phyloP scores from a whole-genome alignment of 2,888 invertebrate genomes.

The Papilio gigon region DNA sequence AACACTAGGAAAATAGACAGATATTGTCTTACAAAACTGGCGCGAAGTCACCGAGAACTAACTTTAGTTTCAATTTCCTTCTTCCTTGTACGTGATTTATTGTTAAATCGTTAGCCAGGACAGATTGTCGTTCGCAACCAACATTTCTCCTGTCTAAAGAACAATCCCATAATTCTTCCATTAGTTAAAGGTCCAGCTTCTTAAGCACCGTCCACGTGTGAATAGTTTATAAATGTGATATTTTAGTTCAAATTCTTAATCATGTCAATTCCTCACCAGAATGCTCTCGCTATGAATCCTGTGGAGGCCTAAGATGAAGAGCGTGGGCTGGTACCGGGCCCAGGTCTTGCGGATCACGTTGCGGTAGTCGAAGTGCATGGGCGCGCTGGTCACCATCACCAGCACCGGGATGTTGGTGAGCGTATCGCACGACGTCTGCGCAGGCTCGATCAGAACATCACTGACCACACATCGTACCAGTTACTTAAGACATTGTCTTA shows the following conservation, averaged over 20 bases:
- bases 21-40: not conserved
- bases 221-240: too few relatives aligned
- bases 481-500: not conserved
- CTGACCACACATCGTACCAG: slow-evolving; percentile 48
- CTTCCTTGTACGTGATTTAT: too few relatives aligned
- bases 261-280: slow-evolving; percentile 56
- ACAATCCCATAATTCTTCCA: too few relatives aligned
- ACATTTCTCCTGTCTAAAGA: too few relatives aligned
- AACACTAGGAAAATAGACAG: not conserved
- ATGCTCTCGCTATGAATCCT: slow-evolving; percentile 53
- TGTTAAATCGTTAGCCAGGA: too few relatives aligned
- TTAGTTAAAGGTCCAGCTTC: too few relatives aligned
- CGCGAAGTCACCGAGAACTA: too few relatives aligned
- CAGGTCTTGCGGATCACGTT: slow-evolving; percentile 83
- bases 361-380: slow-evolving; percentile 74
- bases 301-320: slow-evolving; percentile 82
- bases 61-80: too few relatives aligned
- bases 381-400: slow-evolving; percentile 81
- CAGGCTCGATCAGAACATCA: slow-evolving; percentile 66
- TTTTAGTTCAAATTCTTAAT: too few relatives aligned
- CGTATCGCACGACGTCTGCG: slow-evolving; percentile 53
- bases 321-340: slow-evolving; percentile 78
- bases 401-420: slow-evolving; percentile 58
- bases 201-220: too few relatives aligned
- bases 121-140: too few relatives aligned